Evolutionary conservation across 2,888 invertebrate species (phyloP).

Genomic region (Sepiola atlantica): DNA sequence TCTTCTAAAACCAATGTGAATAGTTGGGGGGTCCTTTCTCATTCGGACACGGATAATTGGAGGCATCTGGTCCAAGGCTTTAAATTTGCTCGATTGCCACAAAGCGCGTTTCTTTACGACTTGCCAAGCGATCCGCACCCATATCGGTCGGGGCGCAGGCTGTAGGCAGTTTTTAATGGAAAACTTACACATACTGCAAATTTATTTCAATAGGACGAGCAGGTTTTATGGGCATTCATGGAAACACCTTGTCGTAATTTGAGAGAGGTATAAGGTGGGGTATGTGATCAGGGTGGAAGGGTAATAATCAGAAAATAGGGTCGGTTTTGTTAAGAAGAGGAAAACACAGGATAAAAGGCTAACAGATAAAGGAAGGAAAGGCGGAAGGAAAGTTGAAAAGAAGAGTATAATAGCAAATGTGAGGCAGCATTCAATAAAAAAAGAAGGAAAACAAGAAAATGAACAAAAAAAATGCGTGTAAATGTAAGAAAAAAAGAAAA

Average conservation of each 20-base stretch:
- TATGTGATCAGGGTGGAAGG: neutral
- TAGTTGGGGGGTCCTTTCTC: neutral
- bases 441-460: neutral
- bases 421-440: neutral
- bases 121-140: slow-evolving; percentile 32
- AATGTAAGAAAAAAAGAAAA: neutral
- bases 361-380: neutral
- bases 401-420: neutral
- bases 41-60: slow-evolving; percentile 22
- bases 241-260: slow-evolving; percentile 20
- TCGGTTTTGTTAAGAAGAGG: no score
- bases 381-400: neutral
- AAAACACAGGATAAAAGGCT: neutral
- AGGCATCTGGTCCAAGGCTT: slow-evolving; percentile 18
- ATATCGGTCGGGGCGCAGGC: neutral
- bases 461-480: neutral
- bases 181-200: slow-evolving; percentile 32
- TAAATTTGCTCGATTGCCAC: slow-evolving; percentile 32
- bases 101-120: slow-evolving; percentile 32
- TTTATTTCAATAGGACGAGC: slow-evolving; percentile 32
- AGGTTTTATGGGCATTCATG: slow-evolving; percentile 11
- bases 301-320: no score
- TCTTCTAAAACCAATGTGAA: neutral
- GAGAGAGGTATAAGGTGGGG: neutral
- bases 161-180: slow-evolving; percentile 10